These are phyloP conservation scores for Nasonia oneida DNA, from an alignment of 2,888 invertebrate species.

Conservation along the genomic window DNA sequence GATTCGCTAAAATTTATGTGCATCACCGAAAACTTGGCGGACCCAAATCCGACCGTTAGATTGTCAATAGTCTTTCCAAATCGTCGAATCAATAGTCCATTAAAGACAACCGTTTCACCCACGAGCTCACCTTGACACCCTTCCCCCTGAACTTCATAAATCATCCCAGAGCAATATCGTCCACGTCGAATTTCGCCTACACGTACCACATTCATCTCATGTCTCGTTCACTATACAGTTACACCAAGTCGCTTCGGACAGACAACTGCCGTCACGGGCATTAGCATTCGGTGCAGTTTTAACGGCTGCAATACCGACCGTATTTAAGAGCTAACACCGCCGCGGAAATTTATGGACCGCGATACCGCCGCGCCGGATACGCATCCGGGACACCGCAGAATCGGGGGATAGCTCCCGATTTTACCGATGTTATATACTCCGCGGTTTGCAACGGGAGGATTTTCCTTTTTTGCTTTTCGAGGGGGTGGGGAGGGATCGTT, in stretches of 20 bases:
- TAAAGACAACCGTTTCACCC: neutral
- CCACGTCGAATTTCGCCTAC: neutral
- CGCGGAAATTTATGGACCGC: neutral
- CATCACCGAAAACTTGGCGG: too few relatives aligned
- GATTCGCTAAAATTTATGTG: too few relatives aligned
- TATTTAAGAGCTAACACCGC: neutral
- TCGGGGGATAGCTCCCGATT: neutral
- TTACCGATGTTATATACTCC: neutral
- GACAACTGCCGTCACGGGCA: neutral
- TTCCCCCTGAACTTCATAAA: neutral
- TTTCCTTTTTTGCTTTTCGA: neutral
- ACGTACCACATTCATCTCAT: neutral
- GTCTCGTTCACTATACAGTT: neutral
- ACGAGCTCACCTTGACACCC: neutral
- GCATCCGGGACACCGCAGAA: neutral
- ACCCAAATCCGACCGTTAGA: too few relatives aligned
- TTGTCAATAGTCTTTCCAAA: neutral
- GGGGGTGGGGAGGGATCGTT: neutral
- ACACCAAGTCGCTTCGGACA: neutral
- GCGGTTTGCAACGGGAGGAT: neutral
- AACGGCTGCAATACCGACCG: neutral
- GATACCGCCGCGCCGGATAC: neutral
- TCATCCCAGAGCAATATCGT: neutral
- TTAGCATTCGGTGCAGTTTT: conserved; percentile 24
- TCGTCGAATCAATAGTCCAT: neutral